Base-by-base conservation (phyloP, 2,797 vertebrate genomes). In the Crenichthys baileyi region DNA sequence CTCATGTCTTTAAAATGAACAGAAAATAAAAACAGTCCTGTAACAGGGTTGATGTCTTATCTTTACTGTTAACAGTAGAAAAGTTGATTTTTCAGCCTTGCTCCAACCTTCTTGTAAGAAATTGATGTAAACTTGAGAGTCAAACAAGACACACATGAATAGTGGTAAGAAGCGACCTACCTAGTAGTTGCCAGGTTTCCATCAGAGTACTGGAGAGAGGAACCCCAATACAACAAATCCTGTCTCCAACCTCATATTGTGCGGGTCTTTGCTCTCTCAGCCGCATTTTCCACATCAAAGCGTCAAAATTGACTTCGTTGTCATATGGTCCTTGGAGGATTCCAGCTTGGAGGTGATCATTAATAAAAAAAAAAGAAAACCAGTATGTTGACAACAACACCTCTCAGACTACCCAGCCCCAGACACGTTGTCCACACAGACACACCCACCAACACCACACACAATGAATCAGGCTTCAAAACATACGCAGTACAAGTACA, bases 401-500 rank as follows among this genome's bases (percentile, higher is more conserved):
- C 41, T 75, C 72, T 56, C 41, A 65, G 80, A 84, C 85, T 82
- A 81, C 82, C 85, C 78, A 82, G 79, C 76, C 77, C 75, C 83
- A 84, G 73, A 81, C 72, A 72, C 24, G 72, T 70, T 76, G 74
- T 86, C 79, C 81, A 65, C 82, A 75, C 55, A 44, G 79, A 81
- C 80, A 77, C 82, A 82, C 83, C 77, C 85, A 76, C 75, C 83
- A 84, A 85, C 72, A 83, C 87, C 72, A 83, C 87, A 87, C 56
- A 79, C 29, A 73, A 55, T 80, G 77, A 87, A 79, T 83, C 80
- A 76, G 50, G 41, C 72, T 24, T 68, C 16, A 70, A 86, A 85
- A 85, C 83, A 87, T 39, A 73, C 44, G 0, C 29, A 48, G 44
- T 15, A 65, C 9, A 50, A 77, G 83, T 48, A 20, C 60, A 81